Conservation (phyloP, 2,888 invertebrate species). For the Ditula angustiorana region DNA sequence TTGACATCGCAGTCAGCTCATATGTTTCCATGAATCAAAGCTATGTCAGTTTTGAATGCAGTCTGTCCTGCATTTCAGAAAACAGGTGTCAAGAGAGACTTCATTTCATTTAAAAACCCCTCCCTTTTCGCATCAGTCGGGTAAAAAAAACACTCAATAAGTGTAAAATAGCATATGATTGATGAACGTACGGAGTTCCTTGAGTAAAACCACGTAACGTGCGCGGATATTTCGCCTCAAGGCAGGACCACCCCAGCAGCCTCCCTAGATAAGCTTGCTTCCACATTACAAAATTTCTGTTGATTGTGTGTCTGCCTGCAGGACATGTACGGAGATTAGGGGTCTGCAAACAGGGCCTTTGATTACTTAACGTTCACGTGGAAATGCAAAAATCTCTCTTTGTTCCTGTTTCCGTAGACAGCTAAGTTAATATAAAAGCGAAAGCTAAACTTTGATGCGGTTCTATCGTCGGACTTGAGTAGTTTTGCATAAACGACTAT, state of each 20-base stretch:
- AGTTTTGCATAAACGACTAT: constrained; percentile 6
- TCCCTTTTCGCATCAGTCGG: too few species aligned
- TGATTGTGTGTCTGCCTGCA: constrained; percentile 23
- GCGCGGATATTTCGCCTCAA: background rate
- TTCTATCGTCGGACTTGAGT: background rate
- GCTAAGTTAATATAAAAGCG: background rate
- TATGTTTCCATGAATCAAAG: too few species aligned
- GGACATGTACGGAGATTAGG: constrained; percentile 24
- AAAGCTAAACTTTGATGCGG: background rate
- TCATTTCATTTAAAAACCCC: too few species aligned
- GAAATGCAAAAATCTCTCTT: background rate
- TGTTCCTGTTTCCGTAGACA: background rate
- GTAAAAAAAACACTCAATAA: too few species aligned
- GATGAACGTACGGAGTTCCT: background rate
- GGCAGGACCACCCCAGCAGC: background rate
- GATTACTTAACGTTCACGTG: constrained; percentile 2
- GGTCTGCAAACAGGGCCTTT: constrained; percentile 4
- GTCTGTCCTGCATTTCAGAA: background rate
- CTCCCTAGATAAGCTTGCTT: constrained; percentile 12
- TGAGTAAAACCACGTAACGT: background rate
- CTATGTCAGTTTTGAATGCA: background rate
- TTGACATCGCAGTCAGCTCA: background rate
- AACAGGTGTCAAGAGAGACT: background rate
- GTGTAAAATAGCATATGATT: background rate
- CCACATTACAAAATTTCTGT: constrained; percentile 13